Conservation (phyloP, 2,113 vertebrate genomes). For the Passer domesticus region DNA sequence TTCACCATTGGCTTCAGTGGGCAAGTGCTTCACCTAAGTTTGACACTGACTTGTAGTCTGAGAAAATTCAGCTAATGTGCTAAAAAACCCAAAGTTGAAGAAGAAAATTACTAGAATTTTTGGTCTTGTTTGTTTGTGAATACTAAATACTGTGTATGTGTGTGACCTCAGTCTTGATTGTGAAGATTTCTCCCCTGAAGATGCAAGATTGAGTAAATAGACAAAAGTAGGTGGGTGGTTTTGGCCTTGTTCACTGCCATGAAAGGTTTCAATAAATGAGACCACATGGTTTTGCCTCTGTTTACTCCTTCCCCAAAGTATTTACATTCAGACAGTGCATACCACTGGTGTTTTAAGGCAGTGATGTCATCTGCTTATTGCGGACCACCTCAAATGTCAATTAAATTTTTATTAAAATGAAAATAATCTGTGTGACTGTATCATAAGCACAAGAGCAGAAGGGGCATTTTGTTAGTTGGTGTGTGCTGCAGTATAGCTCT, state of each 20-base stretch:
- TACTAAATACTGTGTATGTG: background rate
- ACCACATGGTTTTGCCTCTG: background rate
- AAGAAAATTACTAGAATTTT: background rate
- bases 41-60: background rate
- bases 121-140: background rate
- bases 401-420: background rate
- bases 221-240: background rate
- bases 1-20: background rate
- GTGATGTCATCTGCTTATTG: background rate
- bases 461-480: background rate
- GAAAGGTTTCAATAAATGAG: background rate
- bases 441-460: background rate
- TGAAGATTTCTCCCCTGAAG: background rate
- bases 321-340: background rate
- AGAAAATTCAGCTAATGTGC: background rate
- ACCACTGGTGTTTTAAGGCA: background rate
- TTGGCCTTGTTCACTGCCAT: background rate
- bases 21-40: background rate
- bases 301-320: background rate
- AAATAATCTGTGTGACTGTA: background rate
- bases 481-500: background rate
- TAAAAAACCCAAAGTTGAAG: background rate
- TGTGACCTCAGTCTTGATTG: background rate
- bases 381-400: background rate
- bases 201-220: background rate